phyloP scores from a whole-genome alignment of 2,888 invertebrate genomes.

The Prosopocoilus inquinatus region DNA sequence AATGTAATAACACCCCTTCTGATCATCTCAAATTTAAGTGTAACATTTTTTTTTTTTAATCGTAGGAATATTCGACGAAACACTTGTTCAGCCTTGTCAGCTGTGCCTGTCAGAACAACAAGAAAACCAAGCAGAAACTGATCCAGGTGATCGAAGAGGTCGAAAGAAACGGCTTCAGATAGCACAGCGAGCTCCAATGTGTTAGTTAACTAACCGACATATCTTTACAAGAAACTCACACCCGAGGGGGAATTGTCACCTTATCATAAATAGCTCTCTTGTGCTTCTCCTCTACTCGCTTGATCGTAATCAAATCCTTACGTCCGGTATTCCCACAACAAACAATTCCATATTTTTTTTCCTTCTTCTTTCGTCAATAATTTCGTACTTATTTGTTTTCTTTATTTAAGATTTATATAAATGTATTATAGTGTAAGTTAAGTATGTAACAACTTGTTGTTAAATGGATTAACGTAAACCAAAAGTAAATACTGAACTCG shows the following conservation, averaged over 20 bases:
- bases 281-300: too few relatives aligned
- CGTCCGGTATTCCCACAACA: neutral
- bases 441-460: too few relatives aligned
- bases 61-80: slow-evolving; percentile 82
- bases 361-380: too few relatives aligned
- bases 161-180: slow-evolving; percentile 36
- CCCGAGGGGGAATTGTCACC: too few relatives aligned
- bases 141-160: slow-evolving; percentile 66
- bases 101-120: slow-evolving; percentile 85
- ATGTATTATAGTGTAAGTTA: too few relatives aligned
- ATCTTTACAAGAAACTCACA: too few relatives aligned
- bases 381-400: neutral
- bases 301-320: too few relatives aligned
- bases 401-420: too few relatives aligned
- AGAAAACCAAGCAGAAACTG: slow-evolving; percentile 79
- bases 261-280: too few relatives aligned
- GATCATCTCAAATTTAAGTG: neutral
- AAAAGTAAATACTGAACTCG: too few relatives aligned
- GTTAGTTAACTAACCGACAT: too few relatives aligned
- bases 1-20: slow-evolving; percentile 52
- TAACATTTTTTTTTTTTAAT: neutral
- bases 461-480: too few relatives aligned
- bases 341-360: neutral
- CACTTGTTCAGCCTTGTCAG: slow-evolving; percentile 82
- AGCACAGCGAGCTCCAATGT: slow-evolving; percentile 7